phyloP scores from a whole-genome alignment of 2,797 vertebrate genomes.

The Esox lucius region DNA sequence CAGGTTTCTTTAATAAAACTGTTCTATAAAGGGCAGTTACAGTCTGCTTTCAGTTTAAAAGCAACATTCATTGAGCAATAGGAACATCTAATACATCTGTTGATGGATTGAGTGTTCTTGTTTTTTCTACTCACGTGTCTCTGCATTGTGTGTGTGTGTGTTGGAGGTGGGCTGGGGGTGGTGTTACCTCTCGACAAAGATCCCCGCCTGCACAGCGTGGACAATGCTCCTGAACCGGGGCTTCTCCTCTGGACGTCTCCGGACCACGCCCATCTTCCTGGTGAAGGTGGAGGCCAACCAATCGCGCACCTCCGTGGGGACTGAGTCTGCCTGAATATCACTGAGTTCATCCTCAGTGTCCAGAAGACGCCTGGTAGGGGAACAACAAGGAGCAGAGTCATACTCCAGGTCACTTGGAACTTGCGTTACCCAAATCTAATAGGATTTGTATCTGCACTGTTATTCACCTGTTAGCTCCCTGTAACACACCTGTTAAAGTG shows the following conservation, averaged over 20 bases:
- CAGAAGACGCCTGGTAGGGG: conserved; percentile 81
- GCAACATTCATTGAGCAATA: background rate
- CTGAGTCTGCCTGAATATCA: conserved; percentile 89
- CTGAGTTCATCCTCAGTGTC: conserved; percentile 96
- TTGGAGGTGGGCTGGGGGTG: background rate
- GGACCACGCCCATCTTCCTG: conserved; percentile 91
- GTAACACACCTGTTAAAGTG: background rate
- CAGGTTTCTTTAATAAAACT: background rate
- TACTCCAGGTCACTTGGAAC: background rate
- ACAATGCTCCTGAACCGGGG: conserved; percentile 97
- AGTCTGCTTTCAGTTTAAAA: background rate
- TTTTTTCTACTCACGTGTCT: background rate
- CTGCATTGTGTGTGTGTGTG: conserved; percentile 1
- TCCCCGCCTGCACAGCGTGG: conserved; percentile 95
- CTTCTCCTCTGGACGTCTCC: conserved; percentile 91
- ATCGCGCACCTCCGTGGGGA: conserved; percentile 92
- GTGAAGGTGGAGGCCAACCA: conserved; percentile 98
- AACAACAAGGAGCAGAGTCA: background rate
- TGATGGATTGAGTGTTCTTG: background rate
- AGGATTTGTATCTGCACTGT: background rate
- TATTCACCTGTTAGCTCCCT: background rate
- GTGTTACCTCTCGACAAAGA: conserved; percentile 94
- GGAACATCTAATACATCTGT: background rate
- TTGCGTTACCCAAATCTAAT: background rate
- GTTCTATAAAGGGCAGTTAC: background rate